Evolutionary conservation across 2,113 vertebrate genomes (phyloP), one percentile per base, ranked within the genome.

Genomic region (Xenotilapia caudafasciata): DNA sequence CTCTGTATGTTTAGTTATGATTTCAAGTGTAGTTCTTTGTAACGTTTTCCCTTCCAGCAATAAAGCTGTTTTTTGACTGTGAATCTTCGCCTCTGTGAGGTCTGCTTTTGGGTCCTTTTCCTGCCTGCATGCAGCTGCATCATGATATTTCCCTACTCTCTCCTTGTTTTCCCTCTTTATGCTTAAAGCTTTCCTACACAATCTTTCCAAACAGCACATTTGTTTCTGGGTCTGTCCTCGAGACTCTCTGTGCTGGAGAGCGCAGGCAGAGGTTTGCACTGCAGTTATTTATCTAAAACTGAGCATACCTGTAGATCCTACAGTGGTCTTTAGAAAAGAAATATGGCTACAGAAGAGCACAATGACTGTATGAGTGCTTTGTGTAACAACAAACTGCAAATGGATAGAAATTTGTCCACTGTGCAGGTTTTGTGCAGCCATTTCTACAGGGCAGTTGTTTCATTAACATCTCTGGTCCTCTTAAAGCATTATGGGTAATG

Each of bases 271-370:
- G 87, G 31, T 53, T 87, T 68, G 31, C 53, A 82, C 75, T 83
- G 87, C 86, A 86, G 87, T 58, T 83, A 90, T 92, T 89, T 81
- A 84, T 89, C 87, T 51, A 70, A 83, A 77, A 26, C 53, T 35
- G 55, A 88, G 73, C 65, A 49, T 47, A 62, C 28, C 19, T 80
- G 19, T 40, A 79, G 55, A 86, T 35, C 84, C 60, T 7, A 51
- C 23, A 31, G 35, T 13, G 31, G 4, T 10, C 17, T 17, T 73
- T 70, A 56, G 21, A 42, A 83, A 80, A 87, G 33, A 85, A 47
- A 87, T 82, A 62, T 42, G n/a, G 75, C 35, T 15, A 28, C 82
- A 81, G 40, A 82, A 40, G 45, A 47, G 38, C 9, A 14, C 35
- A 83, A 49, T 88, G 21, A 33, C 19, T 28, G 45, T 82, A 7